A percentile compares a stretch with the other conserved stretches of the same genome.
These are phyloP conservation scores for Lathamus discolor DNA, from an alignment of 2,113 vertebrate species.

Conservation along the genomic window DNA sequence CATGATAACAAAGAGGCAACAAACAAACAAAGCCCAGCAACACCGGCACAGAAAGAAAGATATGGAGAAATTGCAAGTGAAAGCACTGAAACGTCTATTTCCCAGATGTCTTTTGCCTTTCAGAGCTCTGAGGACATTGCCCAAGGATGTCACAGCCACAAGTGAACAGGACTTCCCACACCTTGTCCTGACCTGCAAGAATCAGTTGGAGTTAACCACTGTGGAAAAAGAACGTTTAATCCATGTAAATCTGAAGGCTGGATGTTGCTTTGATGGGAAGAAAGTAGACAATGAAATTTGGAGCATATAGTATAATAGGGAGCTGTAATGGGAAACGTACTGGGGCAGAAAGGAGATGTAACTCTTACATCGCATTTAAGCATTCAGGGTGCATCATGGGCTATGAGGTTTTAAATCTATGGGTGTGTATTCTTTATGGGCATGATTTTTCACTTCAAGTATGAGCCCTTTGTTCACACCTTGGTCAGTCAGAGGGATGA, in stretches of 20 bases:
- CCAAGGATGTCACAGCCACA: fast-evolving
- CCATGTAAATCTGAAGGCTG: neutral
- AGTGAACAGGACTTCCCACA: neutral
- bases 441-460: conserved; percentile 1
- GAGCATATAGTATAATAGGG: neutral
- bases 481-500: conserved; percentile 37
- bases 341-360: neutral
- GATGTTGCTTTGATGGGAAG: neutral
- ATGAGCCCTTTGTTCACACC: neutral
- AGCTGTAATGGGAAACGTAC: neutral
- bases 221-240: neutral
- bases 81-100: neutral
- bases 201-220: fast-evolving
- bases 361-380: neutral
- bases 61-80: neutral
- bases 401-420: neutral
- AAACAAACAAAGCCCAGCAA: neutral
- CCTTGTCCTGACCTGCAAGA: neutral
- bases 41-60: neutral
- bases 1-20: neutral
- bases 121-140: neutral
- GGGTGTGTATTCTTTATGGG: neutral
- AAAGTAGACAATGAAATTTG: neutral
- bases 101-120: neutral
- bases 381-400: neutral